These are phyloP conservation scores for Xyliphius kryptos DNA, from an alignment of 2,113 vertebrate species.

Conservation along the genomic window DNA sequence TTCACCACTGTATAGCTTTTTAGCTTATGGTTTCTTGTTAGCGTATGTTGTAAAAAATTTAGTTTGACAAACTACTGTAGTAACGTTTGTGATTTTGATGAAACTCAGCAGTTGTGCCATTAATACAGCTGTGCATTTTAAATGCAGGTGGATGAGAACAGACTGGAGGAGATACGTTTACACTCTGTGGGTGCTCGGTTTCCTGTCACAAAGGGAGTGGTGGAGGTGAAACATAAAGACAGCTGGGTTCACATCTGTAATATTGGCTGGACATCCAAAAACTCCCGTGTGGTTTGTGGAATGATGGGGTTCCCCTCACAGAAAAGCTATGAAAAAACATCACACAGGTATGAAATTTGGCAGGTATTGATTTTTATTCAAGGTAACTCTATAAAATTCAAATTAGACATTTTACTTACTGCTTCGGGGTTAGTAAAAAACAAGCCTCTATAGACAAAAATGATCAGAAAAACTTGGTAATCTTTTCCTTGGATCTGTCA, in stretches of 20 bases:
- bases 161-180: slow-evolving; percentile 80
- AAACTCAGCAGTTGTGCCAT: neutral
- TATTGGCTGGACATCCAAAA: slow-evolving; percentile 74
- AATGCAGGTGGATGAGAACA: slow-evolving; percentile 73
- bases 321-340: slow-evolving; percentile 77
- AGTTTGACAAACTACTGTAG: neutral
- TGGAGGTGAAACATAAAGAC: slow-evolving; percentile 78
- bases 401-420: no score
- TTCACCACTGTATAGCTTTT: no score
- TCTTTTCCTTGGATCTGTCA: no score
- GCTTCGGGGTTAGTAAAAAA: no score
- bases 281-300: slow-evolving; percentile 85
- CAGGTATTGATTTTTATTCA: neutral
- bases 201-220: slow-evolving; percentile 78
- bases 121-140: slow-evolving; percentile 35
- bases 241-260: slow-evolving; percentile 87
- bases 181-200: slow-evolving; percentile 62
- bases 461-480: no score
- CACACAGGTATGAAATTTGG: slow-evolving; percentile 78
- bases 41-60: neutral
- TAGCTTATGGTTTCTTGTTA: no score
- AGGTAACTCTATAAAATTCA: no score
- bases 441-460: no score
- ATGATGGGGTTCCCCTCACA: slow-evolving; percentile 91
- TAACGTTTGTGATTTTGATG: neutral